phyloP scores from a whole-genome alignment of 2,797 vertebrate species.

The Eremophila alpestris region DNA sequence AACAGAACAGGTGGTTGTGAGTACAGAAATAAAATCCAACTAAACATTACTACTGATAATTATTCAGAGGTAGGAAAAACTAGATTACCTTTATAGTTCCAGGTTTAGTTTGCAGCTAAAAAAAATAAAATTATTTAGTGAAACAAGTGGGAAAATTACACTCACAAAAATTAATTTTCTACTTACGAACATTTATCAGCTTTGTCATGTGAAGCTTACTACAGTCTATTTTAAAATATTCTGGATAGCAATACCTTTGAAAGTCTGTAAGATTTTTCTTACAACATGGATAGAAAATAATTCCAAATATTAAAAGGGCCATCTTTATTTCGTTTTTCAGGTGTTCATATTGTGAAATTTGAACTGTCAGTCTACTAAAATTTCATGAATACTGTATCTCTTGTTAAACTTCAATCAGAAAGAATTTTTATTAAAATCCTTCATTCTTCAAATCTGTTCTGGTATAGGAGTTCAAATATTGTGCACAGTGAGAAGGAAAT shows the following conservation, averaged over 20 bases:
- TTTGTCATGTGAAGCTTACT: neutral
- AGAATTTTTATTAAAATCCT: constrained; percentile 53
- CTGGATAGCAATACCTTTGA: neutral
- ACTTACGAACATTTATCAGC: neutral
- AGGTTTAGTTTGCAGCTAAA: neutral
- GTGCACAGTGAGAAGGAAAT: neutral
- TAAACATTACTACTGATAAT: neutral
- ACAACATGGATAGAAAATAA: neutral
- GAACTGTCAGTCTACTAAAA: constrained; percentile 18
- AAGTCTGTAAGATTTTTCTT: neutral
- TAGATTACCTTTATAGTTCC: neutral
- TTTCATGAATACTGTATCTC: constrained; percentile 45
- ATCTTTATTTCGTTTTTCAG: neutral
- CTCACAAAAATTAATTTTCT: neutral
- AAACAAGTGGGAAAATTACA: neutral
- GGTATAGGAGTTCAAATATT: constrained; percentile 46
- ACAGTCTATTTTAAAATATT: neutral
- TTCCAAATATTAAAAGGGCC: neutral
- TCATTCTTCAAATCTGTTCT: constrained; percentile 21
- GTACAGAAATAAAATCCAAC: neutral
- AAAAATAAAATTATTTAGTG: neutral
- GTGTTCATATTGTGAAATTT: neutral
- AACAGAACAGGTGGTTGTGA: neutral
- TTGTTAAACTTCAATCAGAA: constrained; percentile 56
- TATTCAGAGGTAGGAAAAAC: neutral